Percentiles rank a stretch among this genome's conserved stretches.
Evolutionary conservation across 2,113 vertebrate species (phyloP).

Genomic region (Ivindomyrus marchei): DNA sequence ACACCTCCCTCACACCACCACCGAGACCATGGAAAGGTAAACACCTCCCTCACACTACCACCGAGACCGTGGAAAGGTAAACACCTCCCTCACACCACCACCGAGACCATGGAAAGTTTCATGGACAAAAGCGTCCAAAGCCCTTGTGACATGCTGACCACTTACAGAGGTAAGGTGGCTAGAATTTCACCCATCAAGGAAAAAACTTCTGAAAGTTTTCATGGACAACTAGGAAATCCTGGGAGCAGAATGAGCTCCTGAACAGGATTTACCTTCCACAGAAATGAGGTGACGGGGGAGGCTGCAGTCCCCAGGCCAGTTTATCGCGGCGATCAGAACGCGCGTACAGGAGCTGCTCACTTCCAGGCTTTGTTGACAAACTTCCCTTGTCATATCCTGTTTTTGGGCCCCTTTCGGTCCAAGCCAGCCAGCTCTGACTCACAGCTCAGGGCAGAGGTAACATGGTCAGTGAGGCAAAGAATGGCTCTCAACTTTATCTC

Average conservation of each 20-base stretch:
- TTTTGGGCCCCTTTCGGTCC: conserved; percentile 36
- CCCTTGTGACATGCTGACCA: neutral
- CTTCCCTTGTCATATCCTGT: conserved; percentile 45
- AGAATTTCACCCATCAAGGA: neutral
- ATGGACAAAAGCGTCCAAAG: neutral
- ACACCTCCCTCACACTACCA: neutral
- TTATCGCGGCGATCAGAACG: conserved; percentile 18
- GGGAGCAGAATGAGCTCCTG: neutral
- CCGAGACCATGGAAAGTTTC: neutral
- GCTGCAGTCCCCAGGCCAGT: neutral
- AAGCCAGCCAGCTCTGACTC: conserved; percentile 30
- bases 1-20: neutral
- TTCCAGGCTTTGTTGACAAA: conserved; percentile 59
- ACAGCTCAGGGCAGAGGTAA: neutral
- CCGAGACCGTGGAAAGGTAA: neutral
- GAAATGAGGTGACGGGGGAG: neutral
- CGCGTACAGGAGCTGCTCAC: conserved; percentile 29
- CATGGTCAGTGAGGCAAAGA: neutral
- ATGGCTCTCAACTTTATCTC: conserved; percentile 1
- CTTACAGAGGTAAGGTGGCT: neutral
- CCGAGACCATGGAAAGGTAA: neutral
- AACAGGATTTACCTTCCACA: neutral
- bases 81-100: neutral
- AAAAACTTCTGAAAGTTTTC: neutral
- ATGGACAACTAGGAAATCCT: neutral